Evolutionary conservation across 2,113 vertebrate species (phyloP).

Genomic region (Alces alces): DNA sequence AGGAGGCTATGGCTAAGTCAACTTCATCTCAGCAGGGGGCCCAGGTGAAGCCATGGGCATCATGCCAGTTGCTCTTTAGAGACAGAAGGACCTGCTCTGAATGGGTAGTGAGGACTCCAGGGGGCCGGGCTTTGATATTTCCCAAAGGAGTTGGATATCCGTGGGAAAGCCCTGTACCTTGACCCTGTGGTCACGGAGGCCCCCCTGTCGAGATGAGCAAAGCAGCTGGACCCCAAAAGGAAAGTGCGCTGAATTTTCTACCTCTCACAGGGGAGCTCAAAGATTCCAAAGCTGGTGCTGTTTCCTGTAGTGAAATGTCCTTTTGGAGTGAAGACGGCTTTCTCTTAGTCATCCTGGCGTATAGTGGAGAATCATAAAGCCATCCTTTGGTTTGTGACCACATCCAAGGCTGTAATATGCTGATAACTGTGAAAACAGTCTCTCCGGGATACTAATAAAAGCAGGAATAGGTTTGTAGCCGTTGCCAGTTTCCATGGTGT

Average conservation of each 20-base stretch:
- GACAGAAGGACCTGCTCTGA: not conserved
- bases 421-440: not conserved
- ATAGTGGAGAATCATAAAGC: not conserved
- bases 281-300: not conserved
- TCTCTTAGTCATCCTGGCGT: not conserved
- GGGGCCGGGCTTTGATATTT: not conserved
- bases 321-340: not conserved
- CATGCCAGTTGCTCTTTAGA: slow-evolving; percentile 17
- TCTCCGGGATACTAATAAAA: not conserved
- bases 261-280: not conserved
- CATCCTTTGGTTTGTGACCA: not conserved
- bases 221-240: not conserved
- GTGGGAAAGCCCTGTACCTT: not conserved
- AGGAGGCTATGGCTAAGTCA: slow-evolving; percentile 4
- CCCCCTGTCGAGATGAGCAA: not conserved
- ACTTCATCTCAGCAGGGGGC: not conserved
- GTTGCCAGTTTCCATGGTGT: not conserved
- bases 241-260: not conserved
- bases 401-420: not conserved
- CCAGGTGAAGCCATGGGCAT: not conserved
- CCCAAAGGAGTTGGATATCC: not conserved
- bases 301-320: not conserved
- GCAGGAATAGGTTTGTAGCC: not conserved
- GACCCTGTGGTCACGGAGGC: not conserved
- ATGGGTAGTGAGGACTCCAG: not conserved